Base-by-base conservation (phyloP, 2,888 invertebrate genomes). In the Xylota sylvarum region DNA sequence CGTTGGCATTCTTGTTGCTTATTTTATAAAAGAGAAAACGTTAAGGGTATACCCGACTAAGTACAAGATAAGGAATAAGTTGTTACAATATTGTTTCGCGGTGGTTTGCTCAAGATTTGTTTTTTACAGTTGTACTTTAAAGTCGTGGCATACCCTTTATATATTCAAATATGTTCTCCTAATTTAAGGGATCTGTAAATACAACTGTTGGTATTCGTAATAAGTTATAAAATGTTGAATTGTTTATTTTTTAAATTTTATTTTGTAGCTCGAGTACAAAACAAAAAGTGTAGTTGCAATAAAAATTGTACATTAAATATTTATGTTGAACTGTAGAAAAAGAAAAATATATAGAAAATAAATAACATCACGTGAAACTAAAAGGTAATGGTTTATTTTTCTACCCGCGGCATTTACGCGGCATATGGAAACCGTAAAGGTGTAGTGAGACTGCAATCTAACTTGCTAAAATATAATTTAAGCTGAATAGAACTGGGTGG, bases 241-340 rank as follows among this genome's bases (percentile, higher is more conserved):
- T 50, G 48, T 79, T 84, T 40, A 48, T 27, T 17, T 77, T 79
- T 30, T 14, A 52, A 14, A 37, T 64, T 70, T 79, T 79, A 73
- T 56, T 82, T 80, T 85, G 46, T 72, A 80, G 62, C 79, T 69
- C 35, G 67, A 58, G 62, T 70, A 69, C 70, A 70, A 85, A 80
- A 19, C 48, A 37, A 62, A 37, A 32, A 50, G 43, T 62, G 52
- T 43, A 76, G 56, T 74, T 69, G 84, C 80, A 80, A 74, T 80
- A 74, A 56, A 74, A 40, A 65, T 35, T 84, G 55, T 69, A 43
- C 67, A 72, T 46, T 43, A 55, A 52, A 56, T 62, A 69, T 73
- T 52, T 74, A 74, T 27, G 40, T 48, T 52, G 27, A 46, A 72
- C 0, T 40, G 58, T 60, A 74, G 23, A 50, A 60, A 56, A 10